These are phyloP conservation scores for Xestobium rufovillosum DNA, from an alignment of 2,888 invertebrate species.

Conservation along the genomic window DNA sequence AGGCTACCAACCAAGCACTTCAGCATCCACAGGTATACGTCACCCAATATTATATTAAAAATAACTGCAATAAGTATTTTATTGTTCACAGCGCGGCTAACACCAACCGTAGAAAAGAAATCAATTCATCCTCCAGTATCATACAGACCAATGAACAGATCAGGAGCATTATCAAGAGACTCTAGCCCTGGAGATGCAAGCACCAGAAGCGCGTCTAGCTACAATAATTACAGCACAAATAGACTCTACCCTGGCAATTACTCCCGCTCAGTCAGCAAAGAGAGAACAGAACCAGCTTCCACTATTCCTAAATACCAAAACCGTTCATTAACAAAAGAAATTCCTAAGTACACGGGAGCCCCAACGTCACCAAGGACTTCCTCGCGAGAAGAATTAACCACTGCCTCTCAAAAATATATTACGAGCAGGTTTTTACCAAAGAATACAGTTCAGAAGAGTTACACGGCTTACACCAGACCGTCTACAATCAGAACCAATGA, in stretches of 20 bases:
- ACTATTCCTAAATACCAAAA: constrained; percentile 12
- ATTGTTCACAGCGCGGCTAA: not conserved
- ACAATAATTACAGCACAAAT: constrained; percentile 44
- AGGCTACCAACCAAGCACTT: constrained; percentile 31
- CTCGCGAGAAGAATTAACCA: constrained; percentile 36
- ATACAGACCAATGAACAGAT: constrained; percentile 42
- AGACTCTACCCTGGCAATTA: constrained; percentile 48
- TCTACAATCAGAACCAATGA: constrained; percentile 36
- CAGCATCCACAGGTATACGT: constrained; percentile 25
- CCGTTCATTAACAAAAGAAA: constrained; percentile 23
- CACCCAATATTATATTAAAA: constrained; percentile 12
- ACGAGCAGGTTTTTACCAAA: constrained; percentile 42
- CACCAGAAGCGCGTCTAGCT: constrained; percentile 44
- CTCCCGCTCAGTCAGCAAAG: constrained; percentile 36
- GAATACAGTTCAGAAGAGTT: constrained; percentile 41
- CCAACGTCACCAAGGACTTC: constrained; percentile 24
- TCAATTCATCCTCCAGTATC: constrained; percentile 41
- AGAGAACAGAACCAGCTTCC: constrained; percentile 33
- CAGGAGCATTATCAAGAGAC: constrained; percentile 46
- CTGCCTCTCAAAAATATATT: constrained; percentile 38
- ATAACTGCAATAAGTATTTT: not conserved
- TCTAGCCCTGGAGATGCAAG: constrained; percentile 46
- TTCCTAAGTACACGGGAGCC: constrained; percentile 22
- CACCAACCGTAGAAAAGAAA: not conserved
- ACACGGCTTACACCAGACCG: constrained; percentile 39